phyloP scores from a whole-genome alignment of 2,888 invertebrate species.

The Drosophila histrio region DNA sequence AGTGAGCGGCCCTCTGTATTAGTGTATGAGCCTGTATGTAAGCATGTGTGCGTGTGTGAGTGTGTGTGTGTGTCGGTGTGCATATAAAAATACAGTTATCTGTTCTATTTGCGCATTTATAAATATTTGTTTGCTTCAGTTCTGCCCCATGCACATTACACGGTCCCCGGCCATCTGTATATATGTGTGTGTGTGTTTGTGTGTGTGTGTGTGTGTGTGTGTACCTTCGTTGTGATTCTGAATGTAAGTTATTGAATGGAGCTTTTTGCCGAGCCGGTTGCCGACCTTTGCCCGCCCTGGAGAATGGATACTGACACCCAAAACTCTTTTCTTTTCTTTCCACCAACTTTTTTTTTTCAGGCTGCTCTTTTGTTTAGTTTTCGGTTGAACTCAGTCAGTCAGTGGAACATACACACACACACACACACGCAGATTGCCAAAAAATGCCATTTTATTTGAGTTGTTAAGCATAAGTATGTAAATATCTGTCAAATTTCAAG shows the following conservation, averaged over 20 bases:
- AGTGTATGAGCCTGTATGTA: slow-evolving; percentile 25
- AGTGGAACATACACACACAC: slow-evolving; percentile 1
- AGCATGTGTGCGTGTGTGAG: slow-evolving; percentile 34
- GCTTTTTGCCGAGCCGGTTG: slow-evolving; percentile 49
- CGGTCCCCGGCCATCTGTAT: slow-evolving; percentile 29
- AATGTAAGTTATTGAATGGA: slow-evolving; percentile 64
- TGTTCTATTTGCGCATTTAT: slow-evolving; percentile 80
- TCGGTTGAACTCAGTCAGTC: slow-evolving; percentile 12
- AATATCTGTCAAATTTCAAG: slow-evolving; percentile 73
- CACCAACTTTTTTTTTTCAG: slow-evolving; percentile 1
- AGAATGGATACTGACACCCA: slow-evolving; percentile 19
- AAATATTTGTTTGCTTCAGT: slow-evolving; percentile 77
- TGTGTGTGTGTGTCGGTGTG: slow-evolving; percentile 47
- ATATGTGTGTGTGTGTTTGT: slow-evolving; percentile 18
- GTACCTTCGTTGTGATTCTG: slow-evolving; percentile 32
- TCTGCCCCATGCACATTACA: slow-evolving; percentile 69
- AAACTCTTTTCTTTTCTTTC: slow-evolving; percentile 7
- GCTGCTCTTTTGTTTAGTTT: slow-evolving; percentile 66
- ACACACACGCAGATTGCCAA: too few relatives aligned
- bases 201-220: slow-evolving; percentile 10
- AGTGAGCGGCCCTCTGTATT: slow-evolving; percentile 52
- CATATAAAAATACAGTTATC: slow-evolving; percentile 80
- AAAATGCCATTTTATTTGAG: slow-evolving; percentile 53
- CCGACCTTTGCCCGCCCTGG: slow-evolving; percentile 60
- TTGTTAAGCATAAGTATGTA: slow-evolving; percentile 77